These are phyloP conservation scores for Caerostris darwini DNA, from an alignment of 1,140 invertebrate genomes.

Conservation along the genomic window DNA sequence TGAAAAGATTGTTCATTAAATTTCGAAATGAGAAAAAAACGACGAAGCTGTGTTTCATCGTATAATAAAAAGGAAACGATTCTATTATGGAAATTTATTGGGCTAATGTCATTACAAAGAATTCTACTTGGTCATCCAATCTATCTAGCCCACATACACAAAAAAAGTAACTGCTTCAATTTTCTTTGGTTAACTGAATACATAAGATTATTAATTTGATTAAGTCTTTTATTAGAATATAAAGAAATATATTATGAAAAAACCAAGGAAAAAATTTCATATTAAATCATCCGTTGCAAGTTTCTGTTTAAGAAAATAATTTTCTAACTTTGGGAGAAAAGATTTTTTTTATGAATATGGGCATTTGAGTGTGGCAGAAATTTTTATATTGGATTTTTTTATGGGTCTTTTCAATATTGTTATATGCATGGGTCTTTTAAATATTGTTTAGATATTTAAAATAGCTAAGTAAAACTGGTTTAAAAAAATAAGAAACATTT, in stretches of 20 bases:
- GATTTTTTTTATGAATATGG: neutral
- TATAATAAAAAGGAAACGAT: neutral
- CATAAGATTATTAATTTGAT: neutral
- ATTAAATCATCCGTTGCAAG: neutral
- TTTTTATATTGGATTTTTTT: neutral
- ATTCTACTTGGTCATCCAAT: neutral
- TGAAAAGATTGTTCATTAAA: neutral
- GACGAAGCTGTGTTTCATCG: neutral
- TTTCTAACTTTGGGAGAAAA: neutral
- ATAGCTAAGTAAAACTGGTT: too few species aligned
- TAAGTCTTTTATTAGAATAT: neutral
- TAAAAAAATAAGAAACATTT: too few species aligned
- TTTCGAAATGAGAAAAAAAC: neutral
- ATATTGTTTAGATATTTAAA: too few species aligned
- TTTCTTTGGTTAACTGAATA: neutral
- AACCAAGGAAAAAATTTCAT: neutral
- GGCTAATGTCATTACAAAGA: neutral
- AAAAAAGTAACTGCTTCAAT: neutral
- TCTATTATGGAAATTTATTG: neutral
- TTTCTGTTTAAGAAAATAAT: neutral
- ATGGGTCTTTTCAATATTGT: neutral
- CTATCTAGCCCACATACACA: neutral
- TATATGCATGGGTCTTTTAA: neutral
- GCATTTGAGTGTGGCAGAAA: neutral
- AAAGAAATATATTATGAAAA: neutral